Base-by-base conservation (phyloP, 2,888 invertebrate species). In the Tiliacea citrago region DNA sequence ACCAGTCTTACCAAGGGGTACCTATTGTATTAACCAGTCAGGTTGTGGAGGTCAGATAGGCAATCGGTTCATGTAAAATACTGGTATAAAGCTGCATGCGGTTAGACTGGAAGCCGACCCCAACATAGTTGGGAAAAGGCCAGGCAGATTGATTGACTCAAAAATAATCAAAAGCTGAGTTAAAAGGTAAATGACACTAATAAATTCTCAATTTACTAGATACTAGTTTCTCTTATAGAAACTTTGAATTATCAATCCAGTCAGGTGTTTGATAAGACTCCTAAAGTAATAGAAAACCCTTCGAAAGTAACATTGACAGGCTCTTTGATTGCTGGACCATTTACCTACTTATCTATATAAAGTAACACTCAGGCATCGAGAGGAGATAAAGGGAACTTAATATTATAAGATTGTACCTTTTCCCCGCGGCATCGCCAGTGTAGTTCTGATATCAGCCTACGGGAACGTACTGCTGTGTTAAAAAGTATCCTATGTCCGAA, bases 271-370 rank as follows among this genome's bases (percentile, higher is more conserved):
- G 24, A 51, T 70, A 66, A 58, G 58, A 67, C 68, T 68, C 13
- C 35, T 57, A 70, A 65, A 60, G 51, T 45, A 35, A 72, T 77
- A 72, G 68, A 60, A 73, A 81, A 24, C 57, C 24, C 0, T 66
- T 55, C 1, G 71, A 71, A 47, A 62, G 39, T 67, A 49, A 55
- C 16, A 70, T 58, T 73, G 77, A 81, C 63, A 75, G 61, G 45
- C 18, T 70, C 55, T 77, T 81, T 68, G 60, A 77, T 77, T 60
- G 67, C 73, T 62, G 2, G 61, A 55, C 24, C 49, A 51, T 16
- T 9, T 73, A 75, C 45, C 42, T 60, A 39, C 39, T 57, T 53
- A 49, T 62, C 42, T 65, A 6, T 65, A 6, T 13, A 65, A 29
- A 65, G 21, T 24, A 45, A 58, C 60, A 62, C 68, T 67, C n/a